A percentile compares a stretch with the other conserved stretches of the same genome.
phyloP scores from a whole-genome alignment of 2,113 vertebrate species.

The Gambusia holbrooki region DNA sequence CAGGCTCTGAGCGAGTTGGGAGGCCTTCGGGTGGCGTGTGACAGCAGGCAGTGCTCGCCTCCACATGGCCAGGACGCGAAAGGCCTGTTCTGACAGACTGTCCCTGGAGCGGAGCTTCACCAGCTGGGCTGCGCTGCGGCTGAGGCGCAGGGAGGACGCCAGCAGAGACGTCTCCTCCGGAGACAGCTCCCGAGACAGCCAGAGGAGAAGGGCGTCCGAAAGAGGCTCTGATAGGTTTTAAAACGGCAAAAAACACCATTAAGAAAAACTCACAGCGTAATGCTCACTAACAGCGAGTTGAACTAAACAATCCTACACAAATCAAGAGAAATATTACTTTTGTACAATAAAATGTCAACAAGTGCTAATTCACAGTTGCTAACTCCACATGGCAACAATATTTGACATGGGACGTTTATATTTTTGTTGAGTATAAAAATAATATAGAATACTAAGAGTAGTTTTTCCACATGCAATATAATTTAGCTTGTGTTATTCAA shows the following conservation, averaged over 20 bases:
- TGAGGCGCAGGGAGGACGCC: slow-evolving; percentile 76
- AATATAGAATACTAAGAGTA: no score
- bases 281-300: no score
- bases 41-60: slow-evolving; percentile 81
- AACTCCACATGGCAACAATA: no score
- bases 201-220: slow-evolving; percentile 72
- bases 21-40: slow-evolving; percentile 74
- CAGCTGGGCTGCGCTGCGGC: slow-evolving; percentile 82
- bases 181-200: slow-evolving; percentile 71
- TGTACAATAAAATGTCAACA: no score
- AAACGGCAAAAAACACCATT: neutral
- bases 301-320: no score
- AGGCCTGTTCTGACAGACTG: slow-evolving; percentile 80
- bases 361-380: no score
- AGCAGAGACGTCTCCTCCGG: slow-evolving; percentile 73
- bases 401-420: no score
- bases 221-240: slow-evolving; percentile 56
- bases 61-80: slow-evolving; percentile 86
- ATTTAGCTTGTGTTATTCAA: no score
- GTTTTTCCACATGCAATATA: no score
- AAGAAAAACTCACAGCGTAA: neutral
- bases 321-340: no score
- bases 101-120: slow-evolving; percentile 82
- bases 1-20: slow-evolving; percentile 82
- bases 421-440: no score